A percentile compares a stretch with the other conserved stretches of the same genome.
phyloP scores from a whole-genome alignment of 2,888 invertebrate species.

The Corbicula japonica region DNA sequence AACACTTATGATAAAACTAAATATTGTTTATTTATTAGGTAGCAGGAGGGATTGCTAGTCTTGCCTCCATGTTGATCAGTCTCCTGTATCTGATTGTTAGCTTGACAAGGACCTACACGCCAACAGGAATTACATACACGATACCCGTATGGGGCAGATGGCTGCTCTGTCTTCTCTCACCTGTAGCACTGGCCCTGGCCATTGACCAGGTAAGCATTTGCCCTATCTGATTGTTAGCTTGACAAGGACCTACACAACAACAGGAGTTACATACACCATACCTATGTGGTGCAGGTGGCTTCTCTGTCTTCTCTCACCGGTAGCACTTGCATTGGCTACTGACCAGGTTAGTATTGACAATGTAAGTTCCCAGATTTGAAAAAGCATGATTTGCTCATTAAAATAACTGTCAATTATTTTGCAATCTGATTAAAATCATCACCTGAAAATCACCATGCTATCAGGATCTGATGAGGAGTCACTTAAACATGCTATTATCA shows the following conservation, averaged over 20 bases:
- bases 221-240: neutral
- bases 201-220: slow-evolving; percentile 91
- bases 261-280: slow-evolving; percentile 68
- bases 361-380: too few relatives aligned
- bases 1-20: too few relatives aligned
- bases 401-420: too few relatives aligned
- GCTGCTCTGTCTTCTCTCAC: slow-evolving; percentile 93
- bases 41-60: slow-evolving; percentile 93
- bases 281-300: slow-evolving; percentile 91
- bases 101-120: slow-evolving; percentile 86
- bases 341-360: slow-evolving; percentile 91
- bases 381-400: too few relatives aligned
- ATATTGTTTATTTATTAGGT: slow-evolving; percentile 20
- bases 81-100: slow-evolving; percentile 93
- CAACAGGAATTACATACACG: slow-evolving; percentile 70
- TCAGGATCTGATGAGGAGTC: too few relatives aligned
- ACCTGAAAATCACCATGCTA: too few relatives aligned
- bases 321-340: slow-evolving; percentile 94
- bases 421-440: too few relatives aligned
- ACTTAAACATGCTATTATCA: too few relatives aligned
- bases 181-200: slow-evolving; percentile 93
- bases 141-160: slow-evolving; percentile 90
- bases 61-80: slow-evolving; percentile 92
- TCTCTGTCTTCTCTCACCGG: slow-evolving; percentile 93
- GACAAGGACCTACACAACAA: slow-evolving; percentile 64